phyloP scores from a whole-genome alignment of 2,888 invertebrate species.

The Tenthredo mesomela region DNA sequence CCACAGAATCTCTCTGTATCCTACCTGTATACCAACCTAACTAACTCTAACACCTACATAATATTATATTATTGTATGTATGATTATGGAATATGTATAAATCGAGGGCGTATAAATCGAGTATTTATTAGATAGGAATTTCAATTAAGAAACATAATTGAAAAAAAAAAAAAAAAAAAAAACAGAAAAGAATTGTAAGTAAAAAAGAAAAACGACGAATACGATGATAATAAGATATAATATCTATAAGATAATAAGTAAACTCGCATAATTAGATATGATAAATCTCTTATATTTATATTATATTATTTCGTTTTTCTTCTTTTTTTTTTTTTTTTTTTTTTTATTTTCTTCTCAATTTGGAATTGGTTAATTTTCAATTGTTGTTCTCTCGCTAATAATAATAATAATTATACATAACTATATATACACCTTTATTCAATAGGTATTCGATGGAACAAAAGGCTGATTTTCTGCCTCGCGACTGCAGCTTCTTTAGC shows the following conservation, averaged over 20 bases:
- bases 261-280: constrained; percentile 1
- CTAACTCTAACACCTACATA: neutral
- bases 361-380: neutral
- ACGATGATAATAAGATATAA: constrained; percentile 7
- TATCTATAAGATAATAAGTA: neutral
- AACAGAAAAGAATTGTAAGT: neutral
- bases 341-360: too few relatives aligned
- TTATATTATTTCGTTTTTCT: neutral
- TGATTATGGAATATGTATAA: constrained; percentile 15
- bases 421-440: neutral
- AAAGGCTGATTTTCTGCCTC: constrained; percentile 43
- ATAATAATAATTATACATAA: neutral
- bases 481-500: constrained; percentile 22
- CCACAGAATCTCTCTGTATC: too few relatives aligned
- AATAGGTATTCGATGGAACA: constrained; percentile 39
- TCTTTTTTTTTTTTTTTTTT: neutral
- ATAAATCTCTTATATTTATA: constrained; percentile 7
- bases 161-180: neutral
- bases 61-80: neutral
- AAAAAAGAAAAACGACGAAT: neutral
- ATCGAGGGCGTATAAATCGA: constrained; percentile 15
- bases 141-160: neutral
- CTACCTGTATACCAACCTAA: neutral
- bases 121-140: constrained; percentile 40
- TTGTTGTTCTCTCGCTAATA: neutral